Evolutionary conservation across 2,888 invertebrate genomes (phyloP), one percentile per base, ranked within the genome.

Genomic region (Gastrophysa polygoni): DNA sequence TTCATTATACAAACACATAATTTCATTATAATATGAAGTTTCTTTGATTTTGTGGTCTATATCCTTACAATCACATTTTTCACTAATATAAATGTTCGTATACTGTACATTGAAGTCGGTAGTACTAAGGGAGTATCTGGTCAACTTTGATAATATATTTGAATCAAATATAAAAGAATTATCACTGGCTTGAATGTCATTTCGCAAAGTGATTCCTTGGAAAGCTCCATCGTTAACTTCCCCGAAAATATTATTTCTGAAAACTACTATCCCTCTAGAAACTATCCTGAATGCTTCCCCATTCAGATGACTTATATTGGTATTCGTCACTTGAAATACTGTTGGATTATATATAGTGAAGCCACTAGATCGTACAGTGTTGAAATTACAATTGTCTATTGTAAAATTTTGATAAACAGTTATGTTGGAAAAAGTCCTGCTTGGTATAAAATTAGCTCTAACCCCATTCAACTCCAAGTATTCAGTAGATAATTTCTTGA

Each of bases 401-500:
- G 84, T 83, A 68, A 93, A 86, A 60, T 86, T 83, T 71, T 89
- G 84, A 55, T 84, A 84, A 38, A 93, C 88, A 72, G 89, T 89
- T 51, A 93, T 82, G 72, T 93, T 91, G 60, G 90, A 90, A 76
- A 92, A 85, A 60, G 88, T 86, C 64, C 90, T 85, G 70, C 91
- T 91, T 3, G 91, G 91, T 62, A 92, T 78, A 54, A 82, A 76
- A 0, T 82, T 83, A 24, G 91, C 85, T 10, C 75, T 81, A 18
- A 89, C 87, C 2, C 89, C 88, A 44, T 84, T 83, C 54, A 93
- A 79, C 67, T 86, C 82, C 66, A 93, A 84, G 68, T 86, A 86
- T 32, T 86, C 85, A 0, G 90, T 87, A 21, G 88, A 86, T 75
- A 93, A 91, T 80, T 91, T 91, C 75, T 92, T 93, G 74, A 93